A percentile compares a stretch with the other conserved stretches of the same genome.
Evolutionary conservation across 2,797 vertebrate genomes (phyloP).

Genomic region (Enoplosus armatus): DNA sequence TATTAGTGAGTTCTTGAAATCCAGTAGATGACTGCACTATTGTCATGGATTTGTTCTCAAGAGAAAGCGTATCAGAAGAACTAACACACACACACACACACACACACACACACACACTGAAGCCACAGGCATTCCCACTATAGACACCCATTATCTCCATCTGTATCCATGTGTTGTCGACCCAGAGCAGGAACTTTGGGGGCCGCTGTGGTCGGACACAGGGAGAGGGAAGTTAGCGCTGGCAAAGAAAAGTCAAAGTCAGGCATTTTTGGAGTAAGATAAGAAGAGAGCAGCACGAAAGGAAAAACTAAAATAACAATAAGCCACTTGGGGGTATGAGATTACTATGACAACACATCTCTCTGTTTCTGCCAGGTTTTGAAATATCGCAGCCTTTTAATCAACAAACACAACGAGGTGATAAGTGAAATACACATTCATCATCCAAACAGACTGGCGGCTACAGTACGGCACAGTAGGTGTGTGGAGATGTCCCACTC

Average conservation of each 20-base stretch:
- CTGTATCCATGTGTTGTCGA: slow-evolving; percentile 72
- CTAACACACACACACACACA: slow-evolving; percentile 35
- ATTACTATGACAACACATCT: slow-evolving; percentile 76
- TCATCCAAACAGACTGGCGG: slow-evolving; percentile 20
- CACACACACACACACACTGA: slow-evolving; percentile 44
- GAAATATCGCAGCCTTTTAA: slow-evolving; percentile 62
- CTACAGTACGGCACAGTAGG: slow-evolving; percentile 17
- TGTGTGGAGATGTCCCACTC: slow-evolving; percentile 23
- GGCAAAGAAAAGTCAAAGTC: slow-evolving; percentile 80
- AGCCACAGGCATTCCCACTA: slow-evolving; percentile 78
- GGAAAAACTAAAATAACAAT: slow-evolving; percentile 86
- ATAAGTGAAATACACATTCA: slow-evolving; percentile 65
- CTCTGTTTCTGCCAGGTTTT: slow-evolving; percentile 67
- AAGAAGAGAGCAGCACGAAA: slow-evolving; percentile 81
- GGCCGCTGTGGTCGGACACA: slow-evolving; percentile 74
- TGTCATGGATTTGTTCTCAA: slow-evolving; percentile 38
- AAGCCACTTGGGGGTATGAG: slow-evolving; percentile 72
- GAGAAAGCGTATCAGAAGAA: slow-evolving; percentile 43
- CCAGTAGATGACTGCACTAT: slow-evolving; percentile 12
- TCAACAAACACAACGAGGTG: slow-evolving; percentile 68
- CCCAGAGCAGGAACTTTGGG: slow-evolving; percentile 78
- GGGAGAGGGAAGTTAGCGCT: slow-evolving; percentile 78
- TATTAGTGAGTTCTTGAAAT: slow-evolving; percentile 19
- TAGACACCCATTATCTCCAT: slow-evolving; percentile 75
- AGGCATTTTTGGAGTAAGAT: slow-evolving; percentile 86